Base-by-base conservation (phyloP, 2,888 invertebrate species). In the Saturnia pavonia region DNA sequence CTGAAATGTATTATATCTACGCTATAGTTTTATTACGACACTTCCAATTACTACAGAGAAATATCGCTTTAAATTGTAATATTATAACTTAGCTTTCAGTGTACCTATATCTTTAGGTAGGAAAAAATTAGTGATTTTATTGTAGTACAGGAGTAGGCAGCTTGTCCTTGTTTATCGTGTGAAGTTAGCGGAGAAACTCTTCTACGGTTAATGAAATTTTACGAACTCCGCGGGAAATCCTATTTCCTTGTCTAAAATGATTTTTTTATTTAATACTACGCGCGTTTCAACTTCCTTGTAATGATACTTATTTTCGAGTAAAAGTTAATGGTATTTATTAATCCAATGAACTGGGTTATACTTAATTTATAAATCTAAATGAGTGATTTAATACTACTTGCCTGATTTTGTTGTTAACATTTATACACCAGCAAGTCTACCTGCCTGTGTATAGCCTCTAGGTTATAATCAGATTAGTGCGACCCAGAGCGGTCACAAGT, bases 121-220 rank as follows among this genome's bases (percentile, higher is more conserved):
- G 84, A 82, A 87, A 86, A 86, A 90, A 91, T 88, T 89, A 86
- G 88, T 86, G 86, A 57, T 85, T 90, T 89, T 88, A 90, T 88
- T 89, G 87, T 87, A 81, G 83, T 83, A 87, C 87, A 85, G 82
- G 84, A 84, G 80, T 84, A 84, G 82, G 83, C 80, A 76, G 78
- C 79, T 85, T 83, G 84, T 84, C 81, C 77, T 75, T 78, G 77
- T 90, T 91, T 89, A 84, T 87, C 77, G 77, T 51, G 71, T 65
- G 48, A 51, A 40, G 68, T 67, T 68, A 78, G 78, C 72, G 77
- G 78, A 81, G 85, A 87, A 86, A 87, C 84, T 81, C 86, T 84
- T 77, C 79, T 78, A 76, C 78, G 78, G 76, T 84, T 85, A 85
- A 84, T 85, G 84, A 84, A 83, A 88, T 87, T 87, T 85, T 81